These are phyloP conservation scores for Folsomia candida DNA, from an alignment of 2,888 invertebrate genomes.

Conservation along the genomic window DNA sequence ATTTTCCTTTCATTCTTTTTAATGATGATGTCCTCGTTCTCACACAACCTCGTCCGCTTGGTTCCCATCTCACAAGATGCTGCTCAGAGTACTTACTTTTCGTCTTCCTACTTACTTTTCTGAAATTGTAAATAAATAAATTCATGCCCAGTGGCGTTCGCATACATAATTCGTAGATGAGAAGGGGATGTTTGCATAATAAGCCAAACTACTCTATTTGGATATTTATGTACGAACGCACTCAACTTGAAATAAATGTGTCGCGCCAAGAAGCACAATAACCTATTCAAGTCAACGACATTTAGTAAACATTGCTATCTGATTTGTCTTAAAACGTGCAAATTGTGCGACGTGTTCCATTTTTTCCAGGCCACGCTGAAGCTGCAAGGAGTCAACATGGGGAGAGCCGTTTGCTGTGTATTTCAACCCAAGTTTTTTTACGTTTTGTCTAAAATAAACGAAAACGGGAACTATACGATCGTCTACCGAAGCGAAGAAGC, in stretches of 20 bases:
- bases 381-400: constrained; percentile 35
- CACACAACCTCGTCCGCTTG: too few relatives aligned
- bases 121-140: too few relatives aligned
- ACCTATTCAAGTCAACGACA: constrained; percentile 18
- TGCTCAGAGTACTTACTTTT: too few relatives aligned
- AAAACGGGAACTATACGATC: constrained; percentile 54
- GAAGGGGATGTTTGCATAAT: neutral
- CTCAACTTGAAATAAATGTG: neutral
- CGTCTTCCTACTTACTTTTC: too few relatives aligned
- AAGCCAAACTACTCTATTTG: neutral
- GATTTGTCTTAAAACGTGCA: constrained; percentile 4
- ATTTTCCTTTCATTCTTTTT: too few relatives aligned
- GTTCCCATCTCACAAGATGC: too few relatives aligned
- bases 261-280: neutral
- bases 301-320: constrained; percentile 19
- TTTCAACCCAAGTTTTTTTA: constrained; percentile 45
- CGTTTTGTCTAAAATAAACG: constrained; percentile 54
- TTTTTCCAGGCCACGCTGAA: constrained; percentile 33
- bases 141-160: too few relatives aligned
- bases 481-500: constrained; percentile 60
- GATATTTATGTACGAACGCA: neutral
- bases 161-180: too few relatives aligned
- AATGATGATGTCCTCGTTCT: too few relatives aligned
- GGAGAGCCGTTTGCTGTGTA: constrained; percentile 38
- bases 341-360: constrained; percentile 8